phyloP scores from a whole-genome alignment of 2,888 invertebrate genomes.

The Morinoia aosen region DNA sequence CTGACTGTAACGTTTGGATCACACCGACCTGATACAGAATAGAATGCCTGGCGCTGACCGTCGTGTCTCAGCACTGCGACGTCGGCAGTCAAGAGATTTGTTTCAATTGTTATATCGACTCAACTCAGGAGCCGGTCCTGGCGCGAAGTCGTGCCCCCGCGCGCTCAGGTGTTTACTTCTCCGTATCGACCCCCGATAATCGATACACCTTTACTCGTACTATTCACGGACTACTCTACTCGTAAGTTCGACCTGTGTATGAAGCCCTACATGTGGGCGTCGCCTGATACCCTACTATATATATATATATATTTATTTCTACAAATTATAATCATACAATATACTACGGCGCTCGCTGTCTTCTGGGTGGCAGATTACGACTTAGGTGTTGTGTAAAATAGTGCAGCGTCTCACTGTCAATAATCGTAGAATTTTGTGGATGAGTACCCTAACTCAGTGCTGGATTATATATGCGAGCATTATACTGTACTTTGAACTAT shows the following conservation, averaged over 20 bases:
- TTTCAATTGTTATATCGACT: neutral
- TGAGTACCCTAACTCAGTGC: neutral
- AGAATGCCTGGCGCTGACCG: neutral
- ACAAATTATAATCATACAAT: neutral
- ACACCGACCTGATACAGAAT: neutral
- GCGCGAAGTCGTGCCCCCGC: neutral
- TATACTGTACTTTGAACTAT: neutral
- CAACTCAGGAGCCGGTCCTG: neutral
- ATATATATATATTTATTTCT: neutral
- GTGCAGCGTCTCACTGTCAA: neutral
- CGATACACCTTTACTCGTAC: neutral
- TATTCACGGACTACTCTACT: neutral
- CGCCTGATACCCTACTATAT: neutral
- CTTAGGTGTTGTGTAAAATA: neutral
- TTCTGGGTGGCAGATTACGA: neutral
- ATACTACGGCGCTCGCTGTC: neutral
- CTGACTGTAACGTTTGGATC: too few species aligned
- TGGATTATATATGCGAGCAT: neutral
- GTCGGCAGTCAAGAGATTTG: neutral
- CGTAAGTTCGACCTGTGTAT: neutral
- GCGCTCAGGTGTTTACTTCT: conserved; percentile 42
- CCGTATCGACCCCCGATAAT: conserved; percentile 39
- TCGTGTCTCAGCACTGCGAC: neutral
- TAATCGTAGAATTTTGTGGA: neutral
- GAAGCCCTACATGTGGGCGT: neutral